A percentile compares a stretch with the other conserved stretches of the same genome.
Evolutionary conservation across 2,888 invertebrate genomes (phyloP).

Genomic region (Stenoptilia bipunctidactyla): DNA sequence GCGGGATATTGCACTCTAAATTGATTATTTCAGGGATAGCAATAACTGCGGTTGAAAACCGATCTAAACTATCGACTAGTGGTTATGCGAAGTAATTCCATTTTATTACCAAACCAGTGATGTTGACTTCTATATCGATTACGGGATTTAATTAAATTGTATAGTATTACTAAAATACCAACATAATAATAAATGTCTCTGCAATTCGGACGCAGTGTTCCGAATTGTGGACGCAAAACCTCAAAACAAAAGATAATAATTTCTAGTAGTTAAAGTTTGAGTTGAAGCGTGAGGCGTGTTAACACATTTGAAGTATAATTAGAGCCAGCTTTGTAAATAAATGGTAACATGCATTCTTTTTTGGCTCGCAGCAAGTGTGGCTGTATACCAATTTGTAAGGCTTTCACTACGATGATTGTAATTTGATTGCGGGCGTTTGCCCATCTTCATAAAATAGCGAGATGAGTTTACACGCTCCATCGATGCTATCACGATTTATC

Average conservation of each 20-base stretch:
- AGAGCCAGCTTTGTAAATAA: conserved; percentile 52
- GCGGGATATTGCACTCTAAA: background rate
- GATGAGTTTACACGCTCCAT: conserved; percentile 31
- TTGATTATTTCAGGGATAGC: conserved; percentile 30
- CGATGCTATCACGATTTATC: conserved; percentile 22
- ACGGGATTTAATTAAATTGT: too few relatives aligned
- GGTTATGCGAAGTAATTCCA: background rate
- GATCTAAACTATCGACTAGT: background rate
- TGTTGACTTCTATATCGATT: too few relatives aligned
- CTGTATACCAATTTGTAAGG: conserved; percentile 31
- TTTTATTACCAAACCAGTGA: conserved; percentile 4
- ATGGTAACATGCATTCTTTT: background rate
- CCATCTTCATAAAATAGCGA: conserved; percentile 39
- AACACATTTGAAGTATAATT: conserved; percentile 45
- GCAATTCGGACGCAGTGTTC: too few relatives aligned
- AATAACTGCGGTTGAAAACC: conserved; percentile 16
- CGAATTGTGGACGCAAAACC: too few relatives aligned
- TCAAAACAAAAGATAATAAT: too few relatives aligned
- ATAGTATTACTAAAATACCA: too few relatives aligned
- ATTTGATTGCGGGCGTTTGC: conserved; percentile 59
- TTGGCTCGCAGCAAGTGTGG: background rate
- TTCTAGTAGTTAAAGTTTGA: conserved; percentile 18
- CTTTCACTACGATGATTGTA: conserved; percentile 55
- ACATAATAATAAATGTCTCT: too few relatives aligned
- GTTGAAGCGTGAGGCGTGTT: conserved; percentile 33